Evolutionary conservation across 2,113 vertebrate genomes (phyloP), one percentile per base, ranked within the genome.

Genomic region (Catharus bicknelli): DNA sequence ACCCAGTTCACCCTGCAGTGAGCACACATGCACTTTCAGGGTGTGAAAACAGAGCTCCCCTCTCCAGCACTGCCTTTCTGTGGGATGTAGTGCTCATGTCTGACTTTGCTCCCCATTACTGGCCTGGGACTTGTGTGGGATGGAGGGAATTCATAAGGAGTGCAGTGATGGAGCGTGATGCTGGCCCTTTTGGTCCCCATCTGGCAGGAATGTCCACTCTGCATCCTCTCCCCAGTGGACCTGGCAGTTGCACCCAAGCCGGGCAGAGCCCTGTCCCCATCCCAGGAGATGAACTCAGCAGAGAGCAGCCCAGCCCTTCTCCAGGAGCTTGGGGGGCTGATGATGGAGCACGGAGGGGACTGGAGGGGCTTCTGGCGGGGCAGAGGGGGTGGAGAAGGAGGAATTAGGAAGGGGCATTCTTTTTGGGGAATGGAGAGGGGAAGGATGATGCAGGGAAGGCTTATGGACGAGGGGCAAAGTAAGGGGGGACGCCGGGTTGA

Each of bases 1-100:
- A 68, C 50, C 54, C 2, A 0, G 1, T 47, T 75, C 36, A 43
- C 43, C 20, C n/a, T 2, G 1, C 1, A 2, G 11, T 34, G 78
- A 70, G 69, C 16, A 13, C 64, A 58, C 27, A 11, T 0, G 10
- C 11, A 7, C 20, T 69, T 69, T 58, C 38, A 83, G 63, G 11
- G 14, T 14, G 34, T 55, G 34, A 23, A 84, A 84, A 68, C 3
- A 17, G 43, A 59, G 21, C 5, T 84, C 18, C 25, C 10, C 19
- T 36, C 78, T 84, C 34, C 77, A 55, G 61, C 2, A 2, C 8
- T 30, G 66, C 43, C 47, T 62, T 80, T 66, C 74, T 29, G 20
- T 4, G 38, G 32, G 32, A 13, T 80, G 45, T 23, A 25, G 30
- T 3, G 29, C 50, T 74, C 5, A 0, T 19, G 27, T 14, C 34